These are phyloP conservation scores for Corvus cornix DNA, from an alignment of 2,113 vertebrate genomes.

Conservation along the genomic window DNA sequence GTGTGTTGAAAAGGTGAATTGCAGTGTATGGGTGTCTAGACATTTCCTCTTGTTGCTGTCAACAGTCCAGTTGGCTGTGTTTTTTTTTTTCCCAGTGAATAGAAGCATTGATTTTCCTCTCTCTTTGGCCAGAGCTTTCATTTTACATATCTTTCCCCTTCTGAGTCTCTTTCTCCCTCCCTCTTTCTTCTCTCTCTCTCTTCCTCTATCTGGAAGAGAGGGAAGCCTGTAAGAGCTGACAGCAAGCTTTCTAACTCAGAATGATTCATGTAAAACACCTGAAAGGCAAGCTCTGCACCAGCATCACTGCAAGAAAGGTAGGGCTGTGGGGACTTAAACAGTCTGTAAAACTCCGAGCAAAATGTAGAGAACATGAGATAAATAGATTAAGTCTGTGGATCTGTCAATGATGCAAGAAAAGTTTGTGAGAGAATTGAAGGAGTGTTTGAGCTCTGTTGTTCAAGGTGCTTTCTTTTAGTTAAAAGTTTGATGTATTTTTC, in stretches of 20 bases:
- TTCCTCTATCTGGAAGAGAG: constrained; percentile 7
- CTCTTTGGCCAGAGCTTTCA: constrained; percentile 50
- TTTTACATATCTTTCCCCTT: constrained; percentile 49
- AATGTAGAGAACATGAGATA: background rate
- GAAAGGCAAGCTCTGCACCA: constrained; percentile 62
- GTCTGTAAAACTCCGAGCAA: background rate
- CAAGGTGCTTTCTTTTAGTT: background rate
- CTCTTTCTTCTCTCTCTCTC: constrained; percentile 10
- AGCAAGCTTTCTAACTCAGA: constrained; percentile 57
- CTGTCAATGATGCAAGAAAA: constrained; percentile 27
- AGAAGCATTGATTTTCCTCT: constrained; percentile 63
- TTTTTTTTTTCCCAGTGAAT: constrained; percentile 61
- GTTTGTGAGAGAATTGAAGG: constrained; percentile 28
- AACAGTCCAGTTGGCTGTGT: constrained; percentile 53
- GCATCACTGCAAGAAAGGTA: constrained; percentile 62
- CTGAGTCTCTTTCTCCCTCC: constrained; percentile 18
- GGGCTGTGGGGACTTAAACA: constrained; percentile 19
- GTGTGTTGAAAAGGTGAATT: constrained; percentile 60
- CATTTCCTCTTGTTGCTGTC: constrained; percentile 62
- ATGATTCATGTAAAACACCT: constrained; percentile 69
- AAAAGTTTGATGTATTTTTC: background rate
- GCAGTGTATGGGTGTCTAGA: constrained; percentile 44
- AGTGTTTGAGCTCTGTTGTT: background rate
- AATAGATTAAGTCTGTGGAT: background rate
- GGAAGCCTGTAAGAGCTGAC: constrained; percentile 14